Conservation (phyloP, 2,797 vertebrate species). For the Echiichthys vipera region DNA sequence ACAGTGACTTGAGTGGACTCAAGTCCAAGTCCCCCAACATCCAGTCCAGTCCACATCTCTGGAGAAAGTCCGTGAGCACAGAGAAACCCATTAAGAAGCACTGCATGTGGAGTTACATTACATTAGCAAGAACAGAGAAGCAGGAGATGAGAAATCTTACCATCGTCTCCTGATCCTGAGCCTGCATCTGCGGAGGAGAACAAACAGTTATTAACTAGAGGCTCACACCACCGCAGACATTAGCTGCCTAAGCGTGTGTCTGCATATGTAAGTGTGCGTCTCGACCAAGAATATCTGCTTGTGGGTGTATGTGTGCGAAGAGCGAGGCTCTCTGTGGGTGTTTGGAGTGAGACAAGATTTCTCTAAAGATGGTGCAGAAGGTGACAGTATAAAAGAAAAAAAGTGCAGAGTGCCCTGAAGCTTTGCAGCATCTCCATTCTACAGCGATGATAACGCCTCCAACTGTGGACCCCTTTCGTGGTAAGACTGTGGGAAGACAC, state of each 20-base stretch:
- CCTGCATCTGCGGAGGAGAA: slow-evolving; percentile 90
- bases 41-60: too few relatives aligned
- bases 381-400: slow-evolving; percentile 14
- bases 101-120: slow-evolving; percentile 10
- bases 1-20: too few relatives aligned
- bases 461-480: slow-evolving; percentile 8
- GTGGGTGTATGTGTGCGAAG: slow-evolving; percentile 18
- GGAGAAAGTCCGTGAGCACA: slow-evolving; percentile 3
- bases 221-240: slow-evolving; percentile 45
- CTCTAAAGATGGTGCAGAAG: slow-evolving; percentile 30
- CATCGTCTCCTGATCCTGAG: slow-evolving; percentile 97
- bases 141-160: slow-evolving; percentile 84
- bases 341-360: slow-evolving; percentile 28
- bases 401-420: slow-evolving; percentile 4
- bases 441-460: slow-evolving; percentile 15
- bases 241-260: slow-evolving; percentile 53
- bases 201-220: slow-evolving; percentile 73
- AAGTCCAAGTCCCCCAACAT: too few relatives aligned
- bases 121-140: slow-evolving; percentile 33
- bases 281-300: slow-evolving; percentile 24
- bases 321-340: slow-evolving; percentile 2
- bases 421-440: slow-evolving; percentile 12
- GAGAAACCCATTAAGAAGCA: slow-evolving; percentile 33
- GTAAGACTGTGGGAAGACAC: slow-evolving; percentile 9
- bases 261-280: slow-evolving; percentile 53